Evolutionary conservation across 1,140 invertebrate species (phyloP), one percentile per base, ranked within the genome.

Genomic region (Grapholita molesta): DNA sequence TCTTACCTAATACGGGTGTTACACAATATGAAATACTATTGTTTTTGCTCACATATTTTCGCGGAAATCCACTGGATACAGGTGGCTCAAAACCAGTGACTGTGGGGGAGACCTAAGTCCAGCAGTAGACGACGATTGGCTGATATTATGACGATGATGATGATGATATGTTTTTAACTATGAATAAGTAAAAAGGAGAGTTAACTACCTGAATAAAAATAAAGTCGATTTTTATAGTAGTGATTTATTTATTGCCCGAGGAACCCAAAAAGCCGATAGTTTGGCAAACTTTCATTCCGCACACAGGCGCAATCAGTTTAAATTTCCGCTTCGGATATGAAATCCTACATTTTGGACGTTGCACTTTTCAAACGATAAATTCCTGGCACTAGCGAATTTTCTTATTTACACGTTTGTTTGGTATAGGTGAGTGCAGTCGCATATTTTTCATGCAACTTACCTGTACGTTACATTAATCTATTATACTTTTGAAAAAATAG

Each of bases 301-400:
- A 61, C 55, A 61, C 55, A 15, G 15, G 55, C 55, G 25, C 55
- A 61, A 61, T 72, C 55, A 52, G 38, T 28, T 57, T 68, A 52
- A 70, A 73, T 73, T 70, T 73, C 68, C 69, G 66, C 28, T 52
- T 21, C 72, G 69, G 69, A 68, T 73, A 73, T 73, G 66, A 73
- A 73, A 70, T 67, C 67, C 67, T 57, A 24, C 25, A 25, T 25
- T 57, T 67, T 67, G 68, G 66, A 67, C 35, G 67, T 53, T 70
- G 35, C 25, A 52, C 24, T 73, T 71, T 76, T 61, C 48, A 24
- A 64, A 48, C 30, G 52, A 71, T 32, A 65, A 30, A 52, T 64
- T 71, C 48, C 18, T 32, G 35, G 18, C 25, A 18, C 42, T 21
- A 2, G 18, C 18, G 42, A 48, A 48, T 48, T 30, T 48, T 48